Evolutionary conservation across 2,888 invertebrate species (phyloP).

Genomic region (Chironomus riparius): DNA sequence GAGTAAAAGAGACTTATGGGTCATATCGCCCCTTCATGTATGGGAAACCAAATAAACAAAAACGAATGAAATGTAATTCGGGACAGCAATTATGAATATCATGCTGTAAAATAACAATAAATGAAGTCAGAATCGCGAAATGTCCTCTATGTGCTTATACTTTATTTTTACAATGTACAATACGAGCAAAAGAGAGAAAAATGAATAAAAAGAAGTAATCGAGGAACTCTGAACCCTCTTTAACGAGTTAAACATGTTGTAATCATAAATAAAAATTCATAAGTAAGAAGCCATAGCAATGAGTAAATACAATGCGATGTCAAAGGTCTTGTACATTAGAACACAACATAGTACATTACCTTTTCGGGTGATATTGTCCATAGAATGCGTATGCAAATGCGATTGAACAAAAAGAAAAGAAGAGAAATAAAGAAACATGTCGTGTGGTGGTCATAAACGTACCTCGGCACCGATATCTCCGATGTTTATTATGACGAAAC

Average conservation of each 20-base stretch:
- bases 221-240: constrained; percentile 16
- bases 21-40: neutral
- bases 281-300: neutral
- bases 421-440: neutral
- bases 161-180: neutral
- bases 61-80: neutral
- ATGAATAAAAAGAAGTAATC: neutral
- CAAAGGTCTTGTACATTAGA: neutral
- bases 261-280: constrained; percentile 6
- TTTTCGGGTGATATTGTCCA: neutral
- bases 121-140: neutral
- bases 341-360: no score
- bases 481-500: neutral
- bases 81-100: constrained; percentile 14
- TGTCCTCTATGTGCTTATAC: neutral
- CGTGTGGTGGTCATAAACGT: neutral
- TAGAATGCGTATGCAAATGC: neutral
- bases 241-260: constrained; percentile 7
- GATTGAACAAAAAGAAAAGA: neutral
- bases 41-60: constrained; percentile 6
- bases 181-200: neutral
- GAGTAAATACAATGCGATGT: neutral
- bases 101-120: constrained; percentile 22
- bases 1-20: neutral
- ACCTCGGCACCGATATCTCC: neutral